Conservation (phyloP, 2,888 invertebrate species). For the Lasioglossum oenotherae region DNA sequence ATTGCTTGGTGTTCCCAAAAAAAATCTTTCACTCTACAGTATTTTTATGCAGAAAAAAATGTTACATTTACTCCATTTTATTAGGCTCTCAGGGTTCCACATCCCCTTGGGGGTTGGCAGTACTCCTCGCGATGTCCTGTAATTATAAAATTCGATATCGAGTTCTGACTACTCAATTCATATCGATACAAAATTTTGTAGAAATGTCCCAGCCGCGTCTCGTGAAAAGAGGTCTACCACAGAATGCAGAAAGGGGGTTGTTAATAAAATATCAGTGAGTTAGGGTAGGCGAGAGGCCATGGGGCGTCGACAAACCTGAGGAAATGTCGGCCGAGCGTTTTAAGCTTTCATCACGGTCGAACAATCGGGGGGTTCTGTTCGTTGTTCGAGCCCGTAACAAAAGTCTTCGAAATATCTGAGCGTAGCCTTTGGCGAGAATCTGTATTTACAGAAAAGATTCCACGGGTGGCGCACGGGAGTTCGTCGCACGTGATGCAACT, state of each 20-base stretch:
- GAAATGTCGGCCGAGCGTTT: conserved; percentile 15
- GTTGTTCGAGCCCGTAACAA: conserved; percentile 42
- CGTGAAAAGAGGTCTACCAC: neutral
- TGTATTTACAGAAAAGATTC: conserved; percentile 63
- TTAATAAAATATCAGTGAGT: conserved; percentile 4
- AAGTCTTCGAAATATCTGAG: conserved; percentile 46
- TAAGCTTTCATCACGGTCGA: conserved; percentile 30
- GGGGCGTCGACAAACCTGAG: neutral
- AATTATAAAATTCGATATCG: neutral
- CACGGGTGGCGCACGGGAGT: conserved; percentile 17
- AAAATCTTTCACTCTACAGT: too few species aligned
- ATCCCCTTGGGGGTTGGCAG: too few species aligned
- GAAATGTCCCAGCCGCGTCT: neutral
- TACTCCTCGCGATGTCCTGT: too few species aligned
- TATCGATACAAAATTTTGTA: neutral
- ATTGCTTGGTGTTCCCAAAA: too few species aligned
- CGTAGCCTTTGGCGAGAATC: conserved; percentile 53
- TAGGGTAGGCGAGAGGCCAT: neutral
- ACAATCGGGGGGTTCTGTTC: conserved; percentile 6
- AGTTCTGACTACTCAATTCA: neutral
- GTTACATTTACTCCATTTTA: too few species aligned
- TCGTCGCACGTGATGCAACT: conserved; percentile 59
- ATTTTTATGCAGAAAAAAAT: too few species aligned
- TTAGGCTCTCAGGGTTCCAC: too few species aligned
- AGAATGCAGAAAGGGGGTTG: neutral